These are phyloP conservation scores for Sturnus vulgaris DNA, from an alignment of 2,113 vertebrate species.

Conservation along the genomic window DNA sequence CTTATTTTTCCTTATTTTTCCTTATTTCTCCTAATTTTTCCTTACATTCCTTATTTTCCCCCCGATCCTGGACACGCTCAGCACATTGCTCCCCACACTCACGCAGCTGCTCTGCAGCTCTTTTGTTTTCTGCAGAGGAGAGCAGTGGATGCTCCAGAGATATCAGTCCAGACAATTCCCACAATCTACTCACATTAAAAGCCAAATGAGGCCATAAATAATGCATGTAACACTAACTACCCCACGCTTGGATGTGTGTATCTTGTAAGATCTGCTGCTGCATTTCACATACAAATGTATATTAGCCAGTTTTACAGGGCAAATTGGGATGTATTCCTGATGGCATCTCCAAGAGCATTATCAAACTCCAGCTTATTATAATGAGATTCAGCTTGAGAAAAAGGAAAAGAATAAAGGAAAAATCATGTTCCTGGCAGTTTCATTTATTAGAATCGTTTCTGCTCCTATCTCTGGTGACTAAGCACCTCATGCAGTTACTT, in stretches of 20 bases:
- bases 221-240: neutral
- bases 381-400: neutral
- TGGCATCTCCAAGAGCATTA: neutral
- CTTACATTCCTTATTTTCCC: neutral
- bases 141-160: neutral
- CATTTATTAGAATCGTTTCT: neutral
- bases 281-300: neutral
- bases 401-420: neutral
- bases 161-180: neutral
- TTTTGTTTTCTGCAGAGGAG: neutral
- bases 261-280: neutral
- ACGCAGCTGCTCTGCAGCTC: neutral
- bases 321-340: neutral
- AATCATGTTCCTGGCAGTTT: neutral
- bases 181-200: neutral
- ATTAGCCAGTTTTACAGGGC: neutral
- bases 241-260: neutral
- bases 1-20: neutral
- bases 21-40: no score
- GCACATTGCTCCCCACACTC: fast-evolving
- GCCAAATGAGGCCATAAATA: slow-evolving; percentile 39
- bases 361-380: neutral
- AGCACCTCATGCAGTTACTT: neutral
- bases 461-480: neutral
- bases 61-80: neutral